Conservation (phyloP, 1,140 invertebrate genomes). For the Diabrotica virgifera region DNA sequence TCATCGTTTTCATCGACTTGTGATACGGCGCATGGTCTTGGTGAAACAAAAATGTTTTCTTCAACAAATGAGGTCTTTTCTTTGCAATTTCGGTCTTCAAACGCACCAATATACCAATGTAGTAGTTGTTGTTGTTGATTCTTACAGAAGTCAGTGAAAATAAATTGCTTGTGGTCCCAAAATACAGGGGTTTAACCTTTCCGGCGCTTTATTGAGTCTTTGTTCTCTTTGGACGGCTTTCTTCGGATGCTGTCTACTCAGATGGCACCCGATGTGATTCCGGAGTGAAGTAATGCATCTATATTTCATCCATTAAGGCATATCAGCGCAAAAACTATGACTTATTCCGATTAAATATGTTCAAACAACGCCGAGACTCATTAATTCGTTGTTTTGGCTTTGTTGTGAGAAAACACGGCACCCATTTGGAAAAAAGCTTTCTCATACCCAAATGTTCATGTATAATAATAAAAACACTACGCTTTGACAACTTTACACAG, state of each 20-base stretch:
- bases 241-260: background rate
- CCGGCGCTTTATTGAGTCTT: background rate
- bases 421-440: background rate
- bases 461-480: too few relatives aligned
- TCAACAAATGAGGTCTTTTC: constrained; percentile 40
- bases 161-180: background rate
- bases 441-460: too few relatives aligned
- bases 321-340: background rate
- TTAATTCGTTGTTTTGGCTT: background rate
- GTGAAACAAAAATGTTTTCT: constrained; percentile 40
- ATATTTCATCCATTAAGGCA: background rate
- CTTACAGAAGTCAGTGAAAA: constrained; percentile 45
- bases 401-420: background rate
- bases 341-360: background rate
- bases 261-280: background rate
- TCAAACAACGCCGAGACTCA: background rate
- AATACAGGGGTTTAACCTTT: background rate
- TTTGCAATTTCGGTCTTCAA: constrained; percentile 38
- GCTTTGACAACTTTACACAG: too few relatives aligned
- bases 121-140: constrained; percentile 47
- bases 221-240: background rate
- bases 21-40: constrained; percentile 38
- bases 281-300: background rate
- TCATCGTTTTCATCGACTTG: constrained; percentile 37
- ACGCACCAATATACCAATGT: constrained; percentile 39